These are phyloP conservation scores for Hirtodrosophila duncani DNA, from an alignment of 2,888 invertebrate genomes.

Conservation along the genomic window DNA sequence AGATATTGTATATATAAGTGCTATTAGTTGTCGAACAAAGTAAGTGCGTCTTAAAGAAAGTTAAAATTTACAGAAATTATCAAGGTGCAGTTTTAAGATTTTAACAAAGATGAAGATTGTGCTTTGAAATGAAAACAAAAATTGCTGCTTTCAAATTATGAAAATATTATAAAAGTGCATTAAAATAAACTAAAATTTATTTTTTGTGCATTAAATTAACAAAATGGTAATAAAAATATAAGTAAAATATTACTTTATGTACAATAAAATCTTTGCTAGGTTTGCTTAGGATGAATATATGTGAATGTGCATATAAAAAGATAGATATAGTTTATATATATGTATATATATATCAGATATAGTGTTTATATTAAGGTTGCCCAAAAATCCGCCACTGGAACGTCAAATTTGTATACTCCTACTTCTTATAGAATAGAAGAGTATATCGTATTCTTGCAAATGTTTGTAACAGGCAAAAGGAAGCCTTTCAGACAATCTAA, in stretches of 20 bases:
- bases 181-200: background rate
- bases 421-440: no score
- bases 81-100: background rate
- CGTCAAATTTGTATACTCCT: no score
- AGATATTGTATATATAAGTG: constrained; percentile 11
- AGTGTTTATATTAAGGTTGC: no score
- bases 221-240: background rate
- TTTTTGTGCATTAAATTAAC: no score
- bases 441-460: no score
- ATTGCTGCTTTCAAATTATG: background rate
- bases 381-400: no score
- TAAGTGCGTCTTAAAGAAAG: constrained; percentile 36
- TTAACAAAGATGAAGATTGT: background rate
- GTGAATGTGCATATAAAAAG: background rate
- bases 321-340: constrained; percentile 3
- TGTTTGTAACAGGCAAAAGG: no score
- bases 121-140: background rate
- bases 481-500: no score
- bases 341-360: no score
- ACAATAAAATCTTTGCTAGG: background rate
- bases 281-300: constrained; percentile 2
- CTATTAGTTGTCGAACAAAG: constrained; percentile 19
- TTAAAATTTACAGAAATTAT: background rate
- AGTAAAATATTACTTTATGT: background rate
- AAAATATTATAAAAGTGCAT: background rate